Evolutionary conservation across 2,113 vertebrate species (phyloP), one percentile per base, ranked within the genome.

Genomic region (Trichechus manatus): DNA sequence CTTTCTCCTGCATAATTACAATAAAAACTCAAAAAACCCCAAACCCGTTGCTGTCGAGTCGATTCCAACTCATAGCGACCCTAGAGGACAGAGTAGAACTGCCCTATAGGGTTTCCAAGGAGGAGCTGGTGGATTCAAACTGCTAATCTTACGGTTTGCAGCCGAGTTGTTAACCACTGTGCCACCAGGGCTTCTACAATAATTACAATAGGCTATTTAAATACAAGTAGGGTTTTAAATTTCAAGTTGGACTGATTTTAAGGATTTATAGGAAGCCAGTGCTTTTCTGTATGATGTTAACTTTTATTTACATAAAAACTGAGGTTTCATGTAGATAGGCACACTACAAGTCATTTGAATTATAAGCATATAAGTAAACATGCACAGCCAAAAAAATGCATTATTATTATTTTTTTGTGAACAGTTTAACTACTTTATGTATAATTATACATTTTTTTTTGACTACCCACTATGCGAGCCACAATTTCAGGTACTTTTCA

Each of bases 281-380:
- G 27, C 9, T 80, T 81, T 84, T 90, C n/a, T 90, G 53, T 64
- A 64, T 72, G 53, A 93, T 64, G 84, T 80, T 93, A 66, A 84
- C 31, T 72, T 78, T 44, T 83, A 27, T 39, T 79, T 56, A 36
- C 11, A 27, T 79, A 25, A 96, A 74, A 89, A 7, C 59, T 89
- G 9, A 39, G 42, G 25, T 93, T 77, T 82, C 19, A 33, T 59
- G 20, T 82, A 47, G 19, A 25, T 87, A 39, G 50, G 31, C 25
- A 84, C 27, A 9, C 74, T 68, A 31, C 36, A 36, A 3, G 20
- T 78, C 42, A 68, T 87, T 96, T 87, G 50, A 74, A 25, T 86
- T 59, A 1, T 81, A 53, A 91, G n/a, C 72, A 31, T 56, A 47
- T 78, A 84, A 53, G 6, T 63, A 88, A 88, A 81, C 29, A 50